phyloP scores from a whole-genome alignment of 1,140 invertebrate species.

The Heliconius congener region DNA sequence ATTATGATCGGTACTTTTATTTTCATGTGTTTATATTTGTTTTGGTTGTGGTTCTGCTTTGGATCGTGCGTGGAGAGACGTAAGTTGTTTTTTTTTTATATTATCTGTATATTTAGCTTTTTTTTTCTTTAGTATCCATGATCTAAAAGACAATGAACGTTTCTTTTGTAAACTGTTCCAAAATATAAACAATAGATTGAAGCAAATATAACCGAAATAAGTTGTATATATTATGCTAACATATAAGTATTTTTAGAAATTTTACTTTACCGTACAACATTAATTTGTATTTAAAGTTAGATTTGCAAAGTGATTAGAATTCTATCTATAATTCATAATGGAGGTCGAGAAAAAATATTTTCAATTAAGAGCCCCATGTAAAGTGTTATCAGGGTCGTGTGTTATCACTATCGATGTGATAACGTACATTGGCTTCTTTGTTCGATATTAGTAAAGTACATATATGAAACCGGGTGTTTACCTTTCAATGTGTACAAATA shows the following conservation, averaged over 20 bases:
- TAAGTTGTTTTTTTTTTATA: constrained; percentile 51
- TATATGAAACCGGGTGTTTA: background rate
- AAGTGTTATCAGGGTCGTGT: background rate
- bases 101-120: background rate
- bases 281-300: no score
- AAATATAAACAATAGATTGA: no score
- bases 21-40: constrained; percentile 66
- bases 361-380: background rate
- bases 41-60: constrained; percentile 75
- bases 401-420: background rate
- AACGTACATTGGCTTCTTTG: background rate
- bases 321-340: no score
- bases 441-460: background rate
- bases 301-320: no score
- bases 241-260: no score
- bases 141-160: background rate
- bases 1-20: constrained; percentile 55
- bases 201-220: no score
- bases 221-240: no score
- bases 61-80: constrained; percentile 51
- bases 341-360: background rate
- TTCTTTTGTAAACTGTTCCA: no score
- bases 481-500: background rate
- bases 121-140: background rate
- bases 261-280: no score